Conservation (phyloP, 2,888 invertebrate species). For the Hanleya hanleyi region DNA sequence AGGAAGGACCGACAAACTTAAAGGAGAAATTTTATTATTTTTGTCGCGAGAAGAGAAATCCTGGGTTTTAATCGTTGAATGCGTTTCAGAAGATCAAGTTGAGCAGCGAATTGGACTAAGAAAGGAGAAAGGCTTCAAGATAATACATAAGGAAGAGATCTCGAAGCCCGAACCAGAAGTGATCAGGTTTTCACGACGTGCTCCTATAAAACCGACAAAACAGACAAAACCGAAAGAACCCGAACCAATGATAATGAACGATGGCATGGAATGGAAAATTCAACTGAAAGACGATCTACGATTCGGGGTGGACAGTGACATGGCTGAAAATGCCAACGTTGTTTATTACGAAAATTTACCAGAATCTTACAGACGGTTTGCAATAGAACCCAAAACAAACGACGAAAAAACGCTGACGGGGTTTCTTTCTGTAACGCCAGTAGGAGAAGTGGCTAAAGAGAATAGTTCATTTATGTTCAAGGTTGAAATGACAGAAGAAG, state of each 20-base stretch:
- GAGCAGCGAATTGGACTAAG: constrained; percentile 40
- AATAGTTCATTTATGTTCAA: constrained; percentile 47
- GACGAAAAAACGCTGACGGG: constrained; percentile 52
- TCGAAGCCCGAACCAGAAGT: constrained; percentile 9
- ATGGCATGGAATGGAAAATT: constrained; percentile 59
- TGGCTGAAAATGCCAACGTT: constrained; percentile 50
- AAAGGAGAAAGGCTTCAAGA: constrained; percentile 1
- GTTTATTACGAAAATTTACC: constrained; percentile 58
- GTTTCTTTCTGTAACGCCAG: constrained; percentile 48
- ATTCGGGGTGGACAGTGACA: constrained; percentile 47
- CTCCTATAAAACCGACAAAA: constrained; percentile 20
- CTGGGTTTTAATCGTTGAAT: constrained; percentile 66
- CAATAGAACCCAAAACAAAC: constrained; percentile 59
- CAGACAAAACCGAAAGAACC: constrained; percentile 26
- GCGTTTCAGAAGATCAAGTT: constrained; percentile 47
- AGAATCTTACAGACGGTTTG: constrained; percentile 64
- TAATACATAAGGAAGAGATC: neutral
- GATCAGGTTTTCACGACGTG: constrained; percentile 19
- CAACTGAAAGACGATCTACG: constrained; percentile 50
- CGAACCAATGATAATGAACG: constrained; percentile 52
- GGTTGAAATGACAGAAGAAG: constrained; percentile 55
- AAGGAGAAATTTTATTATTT: constrained; percentile 65
- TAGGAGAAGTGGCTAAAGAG: constrained; percentile 27
- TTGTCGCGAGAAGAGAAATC: constrained; percentile 62
- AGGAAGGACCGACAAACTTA: constrained; percentile 46